Evolutionary conservation across 2,888 invertebrate genomes (phyloP), one percentile per base, ranked within the genome.

Genomic region (Lycaena phlaeas): DNA sequence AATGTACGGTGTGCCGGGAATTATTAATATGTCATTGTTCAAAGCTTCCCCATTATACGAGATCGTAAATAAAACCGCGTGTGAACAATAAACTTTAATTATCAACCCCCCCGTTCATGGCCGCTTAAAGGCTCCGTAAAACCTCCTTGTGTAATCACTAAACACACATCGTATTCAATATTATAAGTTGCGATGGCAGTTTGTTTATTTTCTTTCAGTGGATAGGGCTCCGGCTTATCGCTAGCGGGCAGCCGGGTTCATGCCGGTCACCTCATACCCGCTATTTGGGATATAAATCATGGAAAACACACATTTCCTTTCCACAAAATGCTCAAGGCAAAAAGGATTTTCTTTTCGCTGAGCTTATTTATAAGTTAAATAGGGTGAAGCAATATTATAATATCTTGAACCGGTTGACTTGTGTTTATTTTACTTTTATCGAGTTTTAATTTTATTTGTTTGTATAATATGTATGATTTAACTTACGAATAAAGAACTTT

Each of bases 301-400:
- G 67, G 61, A 64, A 70, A 78, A 76, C 75, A 77, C 79, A 78
- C 75, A 79, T 79, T 78, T 73, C 72, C 78, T 78, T 65, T 78
- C 74, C 69, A 57, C 72, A 70, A 74, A 75, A 71, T 68, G 65
- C 63, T 72, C 54, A 55, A 59, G 63, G 69, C 63, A 51, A 68
- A 73, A 73, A 73, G 62, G 67, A 71, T 76, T 75, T 73, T 72
- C 68, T 54, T 39, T 38, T 61, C 50, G 59, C 55, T 51, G 54
- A 57, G 27, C 51, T 52, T 58, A 68, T 68, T 69, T 64, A 67
- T 67, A 65, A 62, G 59, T 61, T 56, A 61, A 64, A 57, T 56
- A 53, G 46, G 44, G 51, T 46, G 41, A 44, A 48, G 44, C 45
- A 38, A 43, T 46, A 46, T 47, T 27, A 40, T 36, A 38, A 37